phyloP scores from a whole-genome alignment of 2,797 vertebrate species.

The Enteromius anoplus region DNA sequence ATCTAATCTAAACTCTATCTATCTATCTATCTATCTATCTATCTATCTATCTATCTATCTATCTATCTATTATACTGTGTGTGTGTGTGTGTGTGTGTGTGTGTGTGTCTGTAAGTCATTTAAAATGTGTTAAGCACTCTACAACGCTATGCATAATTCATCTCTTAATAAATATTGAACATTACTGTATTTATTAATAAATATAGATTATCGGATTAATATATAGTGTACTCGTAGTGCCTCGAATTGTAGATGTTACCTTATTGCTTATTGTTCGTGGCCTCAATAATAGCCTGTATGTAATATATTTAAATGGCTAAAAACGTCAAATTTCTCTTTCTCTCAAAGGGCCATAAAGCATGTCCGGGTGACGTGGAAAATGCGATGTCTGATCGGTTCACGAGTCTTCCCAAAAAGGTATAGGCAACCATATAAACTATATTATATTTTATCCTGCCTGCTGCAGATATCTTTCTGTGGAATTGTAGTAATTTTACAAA shows the following conservation, averaged over 20 bases:
- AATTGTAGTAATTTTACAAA: background rate
- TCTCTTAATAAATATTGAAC: background rate
- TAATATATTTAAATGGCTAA: background rate
- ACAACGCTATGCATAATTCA: background rate
- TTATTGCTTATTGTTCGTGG: background rate
- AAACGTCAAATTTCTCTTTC: background rate
- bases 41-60: background rate
- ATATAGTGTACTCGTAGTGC: background rate
- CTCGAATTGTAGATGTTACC: background rate
- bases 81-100: background rate
- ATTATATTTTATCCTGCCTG: background rate
- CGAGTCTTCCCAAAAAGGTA: constrained; percentile 30
- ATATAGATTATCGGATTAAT: background rate
- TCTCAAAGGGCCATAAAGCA: constrained; percentile 1
- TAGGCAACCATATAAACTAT: background rate
- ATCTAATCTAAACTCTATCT: background rate
- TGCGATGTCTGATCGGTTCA: background rate
- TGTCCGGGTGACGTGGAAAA: background rate
- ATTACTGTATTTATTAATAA: no score
- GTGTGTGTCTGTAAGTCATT: background rate
- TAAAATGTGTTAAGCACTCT: background rate
- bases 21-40: background rate
- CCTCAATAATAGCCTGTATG: background rate
- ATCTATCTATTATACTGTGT: background rate
- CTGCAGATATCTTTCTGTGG: background rate